Conservation (phyloP, 2,888 invertebrate species). For the Cantharis rufa region DNA sequence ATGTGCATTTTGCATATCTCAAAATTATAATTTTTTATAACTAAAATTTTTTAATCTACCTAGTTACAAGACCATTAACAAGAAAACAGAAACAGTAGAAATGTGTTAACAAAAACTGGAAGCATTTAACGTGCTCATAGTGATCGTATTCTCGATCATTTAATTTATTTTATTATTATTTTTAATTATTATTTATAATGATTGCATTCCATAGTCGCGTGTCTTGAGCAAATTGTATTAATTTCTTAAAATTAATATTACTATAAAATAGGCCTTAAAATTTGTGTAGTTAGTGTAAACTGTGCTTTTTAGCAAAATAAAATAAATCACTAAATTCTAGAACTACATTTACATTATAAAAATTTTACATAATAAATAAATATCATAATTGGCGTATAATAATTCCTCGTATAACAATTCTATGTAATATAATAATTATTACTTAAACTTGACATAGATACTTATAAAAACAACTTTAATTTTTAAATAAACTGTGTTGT, state of each 20-base stretch:
- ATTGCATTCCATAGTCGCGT: constrained; percentile 19
- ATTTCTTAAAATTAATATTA: constrained; percentile 6
- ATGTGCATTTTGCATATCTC: too few species aligned
- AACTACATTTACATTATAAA: neutral
- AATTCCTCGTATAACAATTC: neutral
- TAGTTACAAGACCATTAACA: neutral
- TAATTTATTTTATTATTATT: constrained; percentile 26
- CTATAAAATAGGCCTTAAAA: constrained; percentile 16
- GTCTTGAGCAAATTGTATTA: constrained; percentile 17
- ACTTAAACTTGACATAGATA: neutral
- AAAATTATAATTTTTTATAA: neutral
- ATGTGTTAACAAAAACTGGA: neutral
- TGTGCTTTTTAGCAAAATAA: neutral
- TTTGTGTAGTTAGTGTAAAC: neutral
- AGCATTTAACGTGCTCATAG: constrained; percentile 25
- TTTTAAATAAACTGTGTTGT: neutral
- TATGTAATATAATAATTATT: neutral
- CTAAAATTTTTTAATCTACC: neutral
- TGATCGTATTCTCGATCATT: constrained; percentile 20
- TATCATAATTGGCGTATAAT: neutral
- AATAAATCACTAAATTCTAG: neutral
- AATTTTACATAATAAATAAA: neutral
- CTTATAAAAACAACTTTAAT: neutral
- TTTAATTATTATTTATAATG: constrained; percentile 18
- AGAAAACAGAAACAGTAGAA: neutral